Evolutionary conservation across 1,140 invertebrate species (phyloP), one percentile per base, ranked within the genome.

Genomic region (Polypedilum pembai): DNA sequence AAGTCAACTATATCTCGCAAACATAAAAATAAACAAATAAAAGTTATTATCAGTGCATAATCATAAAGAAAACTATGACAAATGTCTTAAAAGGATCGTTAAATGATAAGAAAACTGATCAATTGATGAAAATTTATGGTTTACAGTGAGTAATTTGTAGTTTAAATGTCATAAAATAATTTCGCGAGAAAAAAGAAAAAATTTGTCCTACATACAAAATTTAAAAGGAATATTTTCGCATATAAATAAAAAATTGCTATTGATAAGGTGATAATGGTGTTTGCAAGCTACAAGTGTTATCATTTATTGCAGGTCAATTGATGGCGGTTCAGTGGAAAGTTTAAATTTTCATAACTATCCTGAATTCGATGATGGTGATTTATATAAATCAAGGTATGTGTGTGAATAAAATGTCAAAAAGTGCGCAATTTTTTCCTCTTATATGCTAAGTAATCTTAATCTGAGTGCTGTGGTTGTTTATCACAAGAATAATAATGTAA

Each of bases 71-170:
- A 69, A 18, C 20, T 69, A 69, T 69, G 65, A 69, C 65, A 69
- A 69, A 69, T 69, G 65, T 69, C 65, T 21, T 69, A 69, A 56
- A 56, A 56, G 45, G 10, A 56, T 56, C 45, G 45, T 56, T 56
- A 56, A 69, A 21, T 69, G 65, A 69, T 69, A 69, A 69, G 20
- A 69, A 69, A 69, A 69, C 65, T 69, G 65, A 69, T 69, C 65
- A 69, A 18, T 69, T 69, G 65, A 69, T 69, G 65, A 69, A 69
- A 69, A 69, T 69, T 21, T 69, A 69, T 69, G 65, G 65, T 69
- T 69, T 69, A 18, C 65, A 69, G 65, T 69, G 20, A 69, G 65
- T 69, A 69, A 18, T 69, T 21, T 69, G 65, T 69, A 18, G 7
- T 20, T 21, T 5, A 21, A 69, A 10, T 18, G 18, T 8, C 17